These are phyloP conservation scores for Drosophila pegasa DNA, from an alignment of 2,888 invertebrate species.

Conservation along the genomic window DNA sequence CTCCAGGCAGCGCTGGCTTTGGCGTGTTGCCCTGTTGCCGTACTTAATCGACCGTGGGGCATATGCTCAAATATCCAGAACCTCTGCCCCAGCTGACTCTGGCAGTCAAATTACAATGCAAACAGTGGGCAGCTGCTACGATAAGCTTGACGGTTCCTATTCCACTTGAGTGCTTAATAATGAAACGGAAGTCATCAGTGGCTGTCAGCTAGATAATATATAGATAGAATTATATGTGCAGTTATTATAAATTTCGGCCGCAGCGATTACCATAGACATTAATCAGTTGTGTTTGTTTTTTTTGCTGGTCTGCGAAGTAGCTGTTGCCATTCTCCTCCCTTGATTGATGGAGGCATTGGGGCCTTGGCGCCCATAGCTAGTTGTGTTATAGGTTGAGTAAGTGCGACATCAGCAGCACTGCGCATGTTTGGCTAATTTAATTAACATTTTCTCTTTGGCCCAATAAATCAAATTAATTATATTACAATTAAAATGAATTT, in stretches of 20 bases:
- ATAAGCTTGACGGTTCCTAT: constrained; percentile 18
- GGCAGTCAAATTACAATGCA: constrained; percentile 45
- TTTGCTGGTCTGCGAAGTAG: background rate
- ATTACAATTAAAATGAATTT: background rate
- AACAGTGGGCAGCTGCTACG: constrained; percentile 19
- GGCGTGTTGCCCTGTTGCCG: constrained; percentile 4
- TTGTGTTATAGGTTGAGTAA: background rate
- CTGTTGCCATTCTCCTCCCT: background rate
- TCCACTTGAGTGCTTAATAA: constrained; percentile 12
- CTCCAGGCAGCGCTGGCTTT: background rate
- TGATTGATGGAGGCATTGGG: background rate
- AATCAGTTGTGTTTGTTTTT: background rate
- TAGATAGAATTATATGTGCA: background rate
- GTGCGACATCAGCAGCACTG: background rate
- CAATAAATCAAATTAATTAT: constrained; percentile 22
- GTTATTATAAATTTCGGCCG: background rate
- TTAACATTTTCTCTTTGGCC: constrained; percentile 5
- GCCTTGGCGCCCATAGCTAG: background rate
- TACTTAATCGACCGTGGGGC: constrained; percentile 24
- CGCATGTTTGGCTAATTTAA: constrained; percentile 28
- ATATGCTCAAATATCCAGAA: constrained; percentile 18
- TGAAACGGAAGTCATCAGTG: constrained; percentile 19
- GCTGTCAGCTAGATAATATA: constrained; percentile 2
- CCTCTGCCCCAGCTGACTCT: background rate
- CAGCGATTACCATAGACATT: background rate